Conservation (phyloP, 1,140 invertebrate genomes). For the Carcinoscorpius rotundicauda region DNA sequence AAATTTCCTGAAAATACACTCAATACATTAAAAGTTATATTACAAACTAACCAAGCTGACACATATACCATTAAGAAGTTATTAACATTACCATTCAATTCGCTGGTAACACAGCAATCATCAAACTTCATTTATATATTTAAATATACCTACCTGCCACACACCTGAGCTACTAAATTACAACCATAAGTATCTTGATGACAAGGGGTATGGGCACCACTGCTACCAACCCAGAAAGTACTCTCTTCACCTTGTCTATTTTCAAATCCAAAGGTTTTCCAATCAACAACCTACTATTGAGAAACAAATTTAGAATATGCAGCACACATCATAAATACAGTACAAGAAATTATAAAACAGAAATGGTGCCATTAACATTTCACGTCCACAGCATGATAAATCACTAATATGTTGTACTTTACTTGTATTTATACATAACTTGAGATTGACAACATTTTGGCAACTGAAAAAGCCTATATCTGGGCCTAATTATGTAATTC, state of each 20-base stretch:
- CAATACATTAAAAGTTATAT: too few species aligned
- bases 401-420: too few species aligned
- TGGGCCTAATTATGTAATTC: too few species aligned
- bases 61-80: too few species aligned
- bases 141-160: constrained; percentile 50
- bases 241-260: constrained; percentile 44
- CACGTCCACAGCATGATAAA: neutral
- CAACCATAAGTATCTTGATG: constrained; percentile 90
- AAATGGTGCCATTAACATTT: neutral
- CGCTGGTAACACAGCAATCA: too few species aligned
- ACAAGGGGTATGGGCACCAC: constrained; percentile 79
- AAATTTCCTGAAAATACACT: too few species aligned
- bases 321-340: neutral
- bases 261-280: constrained; percentile 13
- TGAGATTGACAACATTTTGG: too few species aligned
- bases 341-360: neutral
- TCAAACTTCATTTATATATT: too few species aligned
- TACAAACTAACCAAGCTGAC: too few species aligned
- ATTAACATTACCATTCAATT: too few species aligned
- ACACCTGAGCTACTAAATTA: constrained; percentile 79
- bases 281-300: constrained; percentile 5
- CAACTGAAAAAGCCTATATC: too few species aligned
- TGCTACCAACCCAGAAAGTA: constrained; percentile 80
- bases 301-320: neutral
- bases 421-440: too few species aligned